phyloP scores from a whole-genome alignment of 2,888 invertebrate genomes.

The Pristionchus fissidentatus region DNA sequence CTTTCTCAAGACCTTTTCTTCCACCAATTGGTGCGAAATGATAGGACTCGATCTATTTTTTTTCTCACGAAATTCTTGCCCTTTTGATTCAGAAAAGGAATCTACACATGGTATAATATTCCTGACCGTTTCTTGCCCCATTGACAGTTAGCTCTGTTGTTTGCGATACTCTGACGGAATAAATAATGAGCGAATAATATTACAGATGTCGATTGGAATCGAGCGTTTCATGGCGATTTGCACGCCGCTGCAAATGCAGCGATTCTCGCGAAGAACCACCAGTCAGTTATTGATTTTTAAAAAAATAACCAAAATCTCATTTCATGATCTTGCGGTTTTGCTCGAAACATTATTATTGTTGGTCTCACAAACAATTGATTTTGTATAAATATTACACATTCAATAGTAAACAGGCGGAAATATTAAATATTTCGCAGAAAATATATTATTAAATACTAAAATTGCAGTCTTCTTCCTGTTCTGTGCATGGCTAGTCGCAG shows the following conservation, averaged over 20 bases:
- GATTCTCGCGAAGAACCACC: conserved; percentile 62
- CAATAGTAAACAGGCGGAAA: neutral
- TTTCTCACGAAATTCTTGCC: too few species aligned
- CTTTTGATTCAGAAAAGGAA: too few species aligned
- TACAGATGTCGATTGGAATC: conserved; percentile 69
- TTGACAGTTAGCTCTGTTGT: neutral
- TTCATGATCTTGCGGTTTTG: too few species aligned
- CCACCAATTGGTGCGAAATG: too few species aligned
- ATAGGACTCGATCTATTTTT: too few species aligned
- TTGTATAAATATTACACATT: too few species aligned
- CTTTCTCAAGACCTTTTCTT: too few species aligned
- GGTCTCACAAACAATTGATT: too few species aligned
- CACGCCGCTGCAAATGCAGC: conserved; percentile 65
- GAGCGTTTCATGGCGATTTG: conserved; percentile 69
- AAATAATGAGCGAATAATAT: conserved; percentile 32
- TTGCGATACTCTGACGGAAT: too few species aligned
- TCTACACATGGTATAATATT: too few species aligned
- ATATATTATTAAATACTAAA: neutral
- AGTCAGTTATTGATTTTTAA: conserved; percentile 19
- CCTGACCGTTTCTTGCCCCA: too few species aligned
- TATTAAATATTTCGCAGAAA: neutral
- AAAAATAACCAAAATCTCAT: neutral
- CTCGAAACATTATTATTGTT: too few species aligned
- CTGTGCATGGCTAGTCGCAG: conserved; percentile 61
- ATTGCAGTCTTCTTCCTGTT: conserved; percentile 46